Evolutionary conservation across 2,888 invertebrate genomes (phyloP), one percentile per base, ranked within the genome.

Genomic region (Yponomeuta malinellus): DNA sequence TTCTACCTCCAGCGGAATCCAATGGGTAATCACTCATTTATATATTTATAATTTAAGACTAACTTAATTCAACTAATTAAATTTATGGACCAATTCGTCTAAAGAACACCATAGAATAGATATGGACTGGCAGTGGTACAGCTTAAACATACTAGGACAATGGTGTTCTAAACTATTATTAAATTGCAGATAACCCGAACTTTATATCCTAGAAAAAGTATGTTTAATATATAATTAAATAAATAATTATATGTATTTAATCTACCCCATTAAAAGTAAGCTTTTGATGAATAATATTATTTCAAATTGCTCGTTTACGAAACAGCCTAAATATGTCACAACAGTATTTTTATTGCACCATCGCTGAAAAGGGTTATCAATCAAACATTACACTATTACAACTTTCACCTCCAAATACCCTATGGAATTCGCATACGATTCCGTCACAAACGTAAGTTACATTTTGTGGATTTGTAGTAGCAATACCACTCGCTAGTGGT

Each of bases 81-180:
- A 4, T 52, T 52, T 52, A 59, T 59, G 52, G 15, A 59, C 15
- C 15, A 59, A 59, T 59, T 59, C 15, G 12, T 15, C 15, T 59
- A 43, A 43, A 43, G 43, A 43, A 43, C 43, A 43, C 43, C 43
- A 43, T 43, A 59, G 5, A 59, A 59, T 59, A 59, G 48, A 68
- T 69, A 43, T 69, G 48, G 23, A 29, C 69, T 69, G 69, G 69
- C 69, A 69, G 69, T 69, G 69, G 48, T 69, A 15, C n/a, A 48
- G 69, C 69, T 10, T 10, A 48, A 10, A 48, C 10, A n/a, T 29
- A 10, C 52, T 37, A 10, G 15, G 64, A 64, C 31, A 64, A 23
- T 23, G 12, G n/a, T 31, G 29, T 15, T 31, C 10, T 31, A 10
- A 64, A 23, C 29, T 64, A 10, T 23, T 52, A 52, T 59, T 59